Conservation (phyloP, 1,140 invertebrate genomes). For the Drosophila ambigua region DNA sequence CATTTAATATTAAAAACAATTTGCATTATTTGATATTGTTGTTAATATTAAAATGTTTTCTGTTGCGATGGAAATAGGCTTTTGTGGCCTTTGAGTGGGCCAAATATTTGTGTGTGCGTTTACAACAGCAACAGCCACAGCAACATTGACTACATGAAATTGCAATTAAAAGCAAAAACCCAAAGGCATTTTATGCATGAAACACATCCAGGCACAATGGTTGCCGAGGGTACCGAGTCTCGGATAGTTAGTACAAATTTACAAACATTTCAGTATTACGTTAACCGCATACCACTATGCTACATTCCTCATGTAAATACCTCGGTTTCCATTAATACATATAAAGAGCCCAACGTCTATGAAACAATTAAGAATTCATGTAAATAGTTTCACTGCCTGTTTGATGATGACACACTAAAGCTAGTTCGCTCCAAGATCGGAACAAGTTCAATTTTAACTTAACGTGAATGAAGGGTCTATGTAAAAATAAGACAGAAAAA, state of each 20-base stretch:
- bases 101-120: constrained; percentile 35
- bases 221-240: neutral
- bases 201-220: constrained; percentile 13
- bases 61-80: neutral
- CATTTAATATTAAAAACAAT: constrained; percentile 53
- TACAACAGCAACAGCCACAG: constrained; percentile 22
- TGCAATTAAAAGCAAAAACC: constrained; percentile 57
- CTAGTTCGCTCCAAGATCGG: constrained; percentile 2
- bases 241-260: neutral
- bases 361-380: constrained; percentile 39
- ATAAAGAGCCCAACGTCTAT: constrained; percentile 18
- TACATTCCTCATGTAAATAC: no score
- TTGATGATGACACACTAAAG: no score
- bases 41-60: constrained; percentile 41
- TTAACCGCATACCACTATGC: no score
- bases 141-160: constrained; percentile 48
- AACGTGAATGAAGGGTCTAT: no score
- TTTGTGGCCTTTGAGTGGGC: constrained; percentile 23
- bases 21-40: constrained; percentile 26
- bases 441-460: neutral
- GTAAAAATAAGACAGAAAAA: no score
- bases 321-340: neutral
- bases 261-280: no score
- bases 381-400: constrained; percentile 33
- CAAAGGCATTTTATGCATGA: constrained; percentile 46